Evolutionary conservation across 2,113 vertebrate genomes (phyloP).

Genomic region (Neolamprologus fasciatus): DNA sequence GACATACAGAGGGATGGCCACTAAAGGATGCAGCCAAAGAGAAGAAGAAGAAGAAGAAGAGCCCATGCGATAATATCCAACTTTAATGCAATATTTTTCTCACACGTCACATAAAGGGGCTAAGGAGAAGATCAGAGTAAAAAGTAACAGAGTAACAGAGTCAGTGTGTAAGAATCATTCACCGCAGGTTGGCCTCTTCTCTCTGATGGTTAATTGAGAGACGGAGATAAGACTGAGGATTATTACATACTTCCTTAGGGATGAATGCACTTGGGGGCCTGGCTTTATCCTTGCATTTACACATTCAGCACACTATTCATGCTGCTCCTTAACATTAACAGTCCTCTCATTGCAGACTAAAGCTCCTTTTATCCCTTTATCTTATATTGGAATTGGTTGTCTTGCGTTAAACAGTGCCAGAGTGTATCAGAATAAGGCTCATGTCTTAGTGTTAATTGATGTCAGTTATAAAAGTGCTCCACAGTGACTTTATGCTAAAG

Average conservation of each 20-base stretch:
- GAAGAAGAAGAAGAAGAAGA: not conserved
- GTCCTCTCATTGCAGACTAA: not conserved
- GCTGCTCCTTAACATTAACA: slow-evolving; percentile 1
- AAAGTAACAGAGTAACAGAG: not conserved
- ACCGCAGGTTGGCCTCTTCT: not conserved
- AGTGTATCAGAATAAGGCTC: not conserved
- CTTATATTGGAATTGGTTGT: not conserved
- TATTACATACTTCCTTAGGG: slow-evolving; percentile 40
- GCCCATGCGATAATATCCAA: not conserved
- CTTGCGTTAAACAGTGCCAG: not conserved
- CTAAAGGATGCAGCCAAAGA: not conserved
- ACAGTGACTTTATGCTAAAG: not conserved
- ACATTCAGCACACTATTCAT: not conserved
- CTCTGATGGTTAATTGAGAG: not conserved
- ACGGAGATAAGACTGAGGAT: slow-evolving; percentile 42
- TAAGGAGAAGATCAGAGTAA: not conserved
- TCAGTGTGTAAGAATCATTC: not conserved
- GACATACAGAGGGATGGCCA: not conserved
- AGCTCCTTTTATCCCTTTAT: not conserved
- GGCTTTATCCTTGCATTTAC: slow-evolving; percentile 11
- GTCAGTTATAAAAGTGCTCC: not conserved
- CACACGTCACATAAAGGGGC: not conserved
- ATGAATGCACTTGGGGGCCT: slow-evolving; percentile 14
- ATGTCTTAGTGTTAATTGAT: slow-evolving; percentile 26
- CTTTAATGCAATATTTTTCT: not conserved